Evolutionary conservation across 2,888 invertebrate species (phyloP).

Genomic region (Drosophila nr. medialis): DNA sequence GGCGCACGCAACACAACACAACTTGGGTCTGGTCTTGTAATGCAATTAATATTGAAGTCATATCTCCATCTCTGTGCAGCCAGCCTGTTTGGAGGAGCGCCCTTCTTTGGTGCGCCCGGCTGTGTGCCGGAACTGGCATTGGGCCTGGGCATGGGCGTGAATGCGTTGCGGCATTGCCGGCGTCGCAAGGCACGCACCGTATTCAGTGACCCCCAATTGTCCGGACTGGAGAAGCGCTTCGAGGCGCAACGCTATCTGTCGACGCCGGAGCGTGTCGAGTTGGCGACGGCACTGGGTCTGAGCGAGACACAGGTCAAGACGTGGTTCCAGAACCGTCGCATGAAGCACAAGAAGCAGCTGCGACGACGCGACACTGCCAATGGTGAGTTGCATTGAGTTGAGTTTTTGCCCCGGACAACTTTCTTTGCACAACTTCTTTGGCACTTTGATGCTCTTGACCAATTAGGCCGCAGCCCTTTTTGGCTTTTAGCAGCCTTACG

Average conservation of each 20-base stretch:
- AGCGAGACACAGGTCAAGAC: constrained; percentile 99
- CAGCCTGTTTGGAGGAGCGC: constrained; percentile 84
- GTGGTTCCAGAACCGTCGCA: constrained; percentile 98
- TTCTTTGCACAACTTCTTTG: constrained; percentile 57
- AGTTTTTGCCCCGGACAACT: constrained; percentile 7
- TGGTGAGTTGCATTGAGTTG: constrained; percentile 74
- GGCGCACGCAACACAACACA: constrained; percentile 5
- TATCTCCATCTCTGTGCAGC: constrained; percentile 50
- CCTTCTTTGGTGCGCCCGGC: constrained; percentile 83
- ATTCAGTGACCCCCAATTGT: constrained; percentile 92
- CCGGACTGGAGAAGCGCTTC: constrained; percentile 96
- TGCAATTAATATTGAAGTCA: constrained; percentile 56
- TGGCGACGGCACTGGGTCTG: constrained; percentile 95
- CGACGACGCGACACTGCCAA: constrained; percentile 83
- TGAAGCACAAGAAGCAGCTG: constrained; percentile 98
- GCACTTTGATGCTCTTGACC: constrained; percentile 40
- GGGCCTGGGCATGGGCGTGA: constrained; percentile 85
- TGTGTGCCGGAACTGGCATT: constrained; percentile 84
- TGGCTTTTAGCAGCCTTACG: constrained; percentile 44
- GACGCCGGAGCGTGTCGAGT: constrained; percentile 97
- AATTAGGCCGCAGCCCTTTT: constrained; percentile 57
- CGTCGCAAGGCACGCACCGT: constrained; percentile 98
- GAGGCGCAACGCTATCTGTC: constrained; percentile 96
- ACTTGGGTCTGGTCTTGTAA: constrained; percentile 37
- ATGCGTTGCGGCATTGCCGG: constrained; percentile 95